Percentiles rank a stretch among this genome's conserved stretches.
Evolutionary conservation across 2,888 invertebrate genomes (phyloP).

Genomic region (Rhingia campestris): DNA sequence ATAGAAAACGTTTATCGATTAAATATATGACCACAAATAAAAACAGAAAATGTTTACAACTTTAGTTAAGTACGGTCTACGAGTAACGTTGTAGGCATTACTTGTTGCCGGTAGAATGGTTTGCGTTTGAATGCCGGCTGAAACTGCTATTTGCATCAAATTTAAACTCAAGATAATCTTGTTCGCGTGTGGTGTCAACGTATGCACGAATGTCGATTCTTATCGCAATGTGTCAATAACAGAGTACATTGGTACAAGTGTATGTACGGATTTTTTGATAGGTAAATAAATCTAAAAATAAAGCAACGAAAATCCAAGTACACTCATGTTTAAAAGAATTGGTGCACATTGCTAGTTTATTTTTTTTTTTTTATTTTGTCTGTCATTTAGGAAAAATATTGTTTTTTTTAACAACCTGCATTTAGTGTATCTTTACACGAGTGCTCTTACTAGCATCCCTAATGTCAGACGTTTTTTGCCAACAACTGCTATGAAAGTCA

Average conservation of each 20-base stretch:
- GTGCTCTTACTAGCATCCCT: too few relatives aligned
- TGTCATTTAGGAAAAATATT: too few relatives aligned
- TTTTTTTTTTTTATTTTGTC: too few relatives aligned
- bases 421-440: too few relatives aligned
- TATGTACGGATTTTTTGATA: constrained; percentile 1
- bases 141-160: constrained; percentile 2
- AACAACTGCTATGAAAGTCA: too few relatives aligned
- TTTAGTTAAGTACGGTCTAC: too few relatives aligned
- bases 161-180: constrained; percentile 24
- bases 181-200: not conserved
- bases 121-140: constrained; percentile 17
- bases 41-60: not conserved
- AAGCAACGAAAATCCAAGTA: not conserved
- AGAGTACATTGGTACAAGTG: not conserved
- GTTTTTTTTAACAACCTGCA: too few relatives aligned
- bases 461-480: too few relatives aligned
- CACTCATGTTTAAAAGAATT: not conserved
- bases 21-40: not conserved
- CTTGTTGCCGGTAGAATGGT: constrained; percentile 25
- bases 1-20: not conserved
- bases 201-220: constrained; percentile 13
- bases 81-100: not conserved
- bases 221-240: constrained; percentile 29
- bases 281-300: constrained; percentile 12
- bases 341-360: too few relatives aligned